These are phyloP conservation scores for Scolopax rusticola DNA, from an alignment of 2,797 vertebrate genomes.

Conservation along the genomic window DNA sequence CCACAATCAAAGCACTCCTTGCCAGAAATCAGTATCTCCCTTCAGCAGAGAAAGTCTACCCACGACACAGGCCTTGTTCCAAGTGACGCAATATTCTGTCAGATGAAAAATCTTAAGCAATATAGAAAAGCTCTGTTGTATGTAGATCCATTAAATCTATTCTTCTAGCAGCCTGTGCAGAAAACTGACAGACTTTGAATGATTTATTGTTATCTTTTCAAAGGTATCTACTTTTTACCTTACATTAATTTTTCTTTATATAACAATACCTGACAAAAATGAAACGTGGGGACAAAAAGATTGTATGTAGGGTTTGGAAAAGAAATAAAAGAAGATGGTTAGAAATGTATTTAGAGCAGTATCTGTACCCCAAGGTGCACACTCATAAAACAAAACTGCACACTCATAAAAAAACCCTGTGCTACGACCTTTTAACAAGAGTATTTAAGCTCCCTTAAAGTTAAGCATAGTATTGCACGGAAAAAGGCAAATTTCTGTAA, in stretches of 20 bases:
- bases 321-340: background rate
- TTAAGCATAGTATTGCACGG: background rate
- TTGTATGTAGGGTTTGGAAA: background rate
- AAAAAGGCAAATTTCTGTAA: background rate
- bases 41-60: background rate
- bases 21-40: background rate
- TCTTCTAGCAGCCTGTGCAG: background rate
- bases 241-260: conserved; percentile 11
- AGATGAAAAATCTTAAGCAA: background rate
- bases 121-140: conserved; percentile 9
- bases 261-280: background rate
- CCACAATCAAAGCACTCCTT: background rate
- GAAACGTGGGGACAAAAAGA: background rate
- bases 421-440: background rate
- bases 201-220: conserved; percentile 48
- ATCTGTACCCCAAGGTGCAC: background rate
- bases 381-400: background rate
- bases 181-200: conserved; percentile 45
- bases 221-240: conserved; percentile 8
- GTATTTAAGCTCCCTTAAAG: background rate
- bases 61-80: background rate
- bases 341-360: background rate
- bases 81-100: conserved; percentile 20
- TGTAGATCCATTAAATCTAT: conserved; percentile 26
- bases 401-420: background rate